Percentiles rank a stretch among this genome's conserved stretches.
phyloP scores from a whole-genome alignment of 2,888 invertebrate species.

The Thymelicus sylvestris region DNA sequence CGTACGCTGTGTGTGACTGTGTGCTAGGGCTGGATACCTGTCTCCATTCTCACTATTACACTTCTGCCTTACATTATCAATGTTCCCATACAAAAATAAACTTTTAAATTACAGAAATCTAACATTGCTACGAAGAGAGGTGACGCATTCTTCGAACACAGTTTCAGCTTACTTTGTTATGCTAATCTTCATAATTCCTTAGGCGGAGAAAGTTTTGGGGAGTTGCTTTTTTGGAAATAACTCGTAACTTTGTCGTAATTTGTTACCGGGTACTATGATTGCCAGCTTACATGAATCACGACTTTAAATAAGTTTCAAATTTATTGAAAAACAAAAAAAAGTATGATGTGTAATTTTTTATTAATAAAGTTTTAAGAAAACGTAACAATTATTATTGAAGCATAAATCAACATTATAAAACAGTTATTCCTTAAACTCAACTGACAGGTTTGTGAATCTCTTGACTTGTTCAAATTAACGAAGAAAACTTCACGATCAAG shows the following conservation, averaged over 20 bases:
- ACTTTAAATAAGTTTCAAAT: not conserved
- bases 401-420: conserved; percentile 50
- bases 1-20: conserved; percentile 7
- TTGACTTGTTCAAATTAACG: conserved; percentile 82
- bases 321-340: not conserved
- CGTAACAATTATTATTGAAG: conserved; percentile 43
- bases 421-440: conserved; percentile 65
- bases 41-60: not conserved
- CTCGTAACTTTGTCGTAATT: conserved; percentile 80
- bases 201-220: conserved; percentile 73
- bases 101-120: conserved; percentile 50
- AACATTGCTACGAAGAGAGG: conserved; percentile 66
- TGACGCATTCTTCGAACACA: conserved; percentile 75
- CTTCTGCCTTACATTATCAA: conserved; percentile 3
- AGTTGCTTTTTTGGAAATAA: conserved; percentile 80
- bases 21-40: conserved; percentile 30
- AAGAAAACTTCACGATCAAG: conserved; percentile 83
- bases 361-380: not conserved
- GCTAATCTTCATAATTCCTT: conserved; percentile 83
- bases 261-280: conserved; percentile 66
- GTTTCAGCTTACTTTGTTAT: conserved; percentile 81
- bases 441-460: conserved; percentile 75
- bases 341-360: not conserved
- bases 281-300: conserved; percentile 46
- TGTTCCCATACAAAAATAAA: conserved; percentile 16